phyloP scores from a whole-genome alignment of 2,113 vertebrate species.

The Hemibagrus wyckioides region DNA sequence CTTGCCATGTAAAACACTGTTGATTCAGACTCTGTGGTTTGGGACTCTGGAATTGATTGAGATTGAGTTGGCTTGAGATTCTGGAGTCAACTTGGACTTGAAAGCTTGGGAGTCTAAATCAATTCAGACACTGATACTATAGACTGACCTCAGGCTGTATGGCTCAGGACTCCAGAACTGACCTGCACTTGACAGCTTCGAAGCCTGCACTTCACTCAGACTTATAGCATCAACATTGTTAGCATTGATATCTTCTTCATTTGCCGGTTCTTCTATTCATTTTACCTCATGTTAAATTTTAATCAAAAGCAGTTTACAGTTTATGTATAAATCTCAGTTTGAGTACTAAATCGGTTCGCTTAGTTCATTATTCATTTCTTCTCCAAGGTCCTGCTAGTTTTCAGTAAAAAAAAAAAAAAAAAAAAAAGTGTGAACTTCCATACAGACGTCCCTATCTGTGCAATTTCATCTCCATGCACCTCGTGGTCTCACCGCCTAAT shows the following conservation, averaged over 20 bases:
- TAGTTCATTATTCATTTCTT: neutral
- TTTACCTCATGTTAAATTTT: neutral
- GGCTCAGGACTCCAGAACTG: neutral
- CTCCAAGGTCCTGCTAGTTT: neutral
- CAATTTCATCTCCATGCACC: slow-evolving; percentile 1
- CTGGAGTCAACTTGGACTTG: neutral
- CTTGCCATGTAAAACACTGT: no score
- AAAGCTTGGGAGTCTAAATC: neutral
- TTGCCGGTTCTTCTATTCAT: neutral
- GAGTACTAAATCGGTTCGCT: neutral
- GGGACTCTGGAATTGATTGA: neutral
- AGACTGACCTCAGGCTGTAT: neutral
- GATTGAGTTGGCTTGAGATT: neutral
- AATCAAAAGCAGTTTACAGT: neutral
- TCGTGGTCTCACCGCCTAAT: slow-evolving; percentile 13
- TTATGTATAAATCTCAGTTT: neutral
- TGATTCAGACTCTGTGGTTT: no score
- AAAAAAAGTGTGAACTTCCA: neutral
- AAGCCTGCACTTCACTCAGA: neutral
- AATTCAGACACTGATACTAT: neutral
- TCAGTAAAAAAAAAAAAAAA: slow-evolving; percentile 21
- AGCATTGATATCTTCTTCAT: neutral
- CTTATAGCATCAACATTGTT: neutral
- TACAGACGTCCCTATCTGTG: neutral
- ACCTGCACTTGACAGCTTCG: neutral